Evolutionary conservation across 2,113 vertebrate species (phyloP).

Genomic region (Addax nasomaculatus): DNA sequence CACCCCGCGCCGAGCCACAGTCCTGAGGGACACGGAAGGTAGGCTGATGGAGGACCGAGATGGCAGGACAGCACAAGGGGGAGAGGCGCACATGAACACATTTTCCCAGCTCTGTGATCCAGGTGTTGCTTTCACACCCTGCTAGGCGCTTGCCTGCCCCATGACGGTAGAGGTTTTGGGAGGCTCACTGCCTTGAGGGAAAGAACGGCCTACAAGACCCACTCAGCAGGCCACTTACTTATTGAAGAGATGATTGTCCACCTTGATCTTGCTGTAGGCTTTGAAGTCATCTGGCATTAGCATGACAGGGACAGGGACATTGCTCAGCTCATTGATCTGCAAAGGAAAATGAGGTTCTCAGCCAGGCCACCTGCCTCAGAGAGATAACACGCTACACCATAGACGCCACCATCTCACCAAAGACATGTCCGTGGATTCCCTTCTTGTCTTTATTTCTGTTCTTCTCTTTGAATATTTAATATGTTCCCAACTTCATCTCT

Average conservation of each 20-base stretch:
- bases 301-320: constrained; percentile 96
- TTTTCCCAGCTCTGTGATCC: not conserved
- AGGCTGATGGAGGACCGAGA: not conserved
- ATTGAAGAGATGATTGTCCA: constrained; percentile 99
- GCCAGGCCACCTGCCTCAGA: not conserved
- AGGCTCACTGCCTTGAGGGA: not conserved
- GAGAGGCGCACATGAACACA: not conserved
- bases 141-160: not conserved
- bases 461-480: not conserved
- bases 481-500: not conserved
- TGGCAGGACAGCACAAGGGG: not conserved
- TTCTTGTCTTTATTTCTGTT: not conserved
- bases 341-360: not conserved
- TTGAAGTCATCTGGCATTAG: constrained; percentile 98
- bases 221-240: constrained; percentile 85
- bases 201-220: not conserved
- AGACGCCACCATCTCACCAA: not conserved
- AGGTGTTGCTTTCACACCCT: not conserved
- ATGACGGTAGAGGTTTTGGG: not conserved
- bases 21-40: not conserved
- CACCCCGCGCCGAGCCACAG: not conserved
- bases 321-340: constrained; percentile 96
- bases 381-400: not conserved
- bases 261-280: constrained; percentile 98
- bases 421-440: not conserved